These are phyloP conservation scores for Rhinella marina DNA, from an alignment of 2,797 vertebrate genomes.

Conservation along the genomic window DNA sequence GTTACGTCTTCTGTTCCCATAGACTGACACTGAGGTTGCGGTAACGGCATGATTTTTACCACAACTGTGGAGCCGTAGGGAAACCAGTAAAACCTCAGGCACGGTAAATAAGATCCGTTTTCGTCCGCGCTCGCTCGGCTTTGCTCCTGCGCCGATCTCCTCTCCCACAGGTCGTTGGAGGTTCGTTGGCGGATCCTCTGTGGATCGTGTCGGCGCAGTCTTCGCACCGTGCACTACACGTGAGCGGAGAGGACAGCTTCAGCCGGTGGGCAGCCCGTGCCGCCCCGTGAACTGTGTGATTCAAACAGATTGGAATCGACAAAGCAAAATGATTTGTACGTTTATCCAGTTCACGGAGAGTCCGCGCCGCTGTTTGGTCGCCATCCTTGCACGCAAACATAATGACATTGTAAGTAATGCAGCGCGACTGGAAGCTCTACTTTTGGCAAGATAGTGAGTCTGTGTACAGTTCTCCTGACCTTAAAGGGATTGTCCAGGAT, in stretches of 20 bases:
- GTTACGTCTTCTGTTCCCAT: too few species aligned
- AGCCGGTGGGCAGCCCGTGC: constrained; percentile 39
- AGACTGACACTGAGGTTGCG: too few species aligned
- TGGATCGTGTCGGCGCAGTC: neutral
- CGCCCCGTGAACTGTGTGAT: constrained; percentile 37
- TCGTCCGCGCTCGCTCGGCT: neutral
- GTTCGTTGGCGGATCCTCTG: neutral
- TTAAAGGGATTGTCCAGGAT: neutral
- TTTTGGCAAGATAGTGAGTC: neutral
- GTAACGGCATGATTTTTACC: too few species aligned
- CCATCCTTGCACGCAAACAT: constrained; percentile 34
- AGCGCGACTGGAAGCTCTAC: neutral
- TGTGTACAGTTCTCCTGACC: neutral
- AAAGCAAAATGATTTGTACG: constrained; percentile 60
- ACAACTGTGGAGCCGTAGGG: too few species aligned
- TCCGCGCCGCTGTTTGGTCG: constrained; percentile 25
- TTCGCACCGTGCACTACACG: neutral
- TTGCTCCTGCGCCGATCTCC: neutral
- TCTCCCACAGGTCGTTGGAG: neutral
- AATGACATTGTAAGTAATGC: constrained; percentile 21
- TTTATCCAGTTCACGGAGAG: constrained; percentile 55
- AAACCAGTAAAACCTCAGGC: too few species aligned
- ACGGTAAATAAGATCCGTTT: too few species aligned
- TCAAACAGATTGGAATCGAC: constrained; percentile 57
- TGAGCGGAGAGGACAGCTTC: constrained; percentile 26